phyloP scores from a whole-genome alignment of 2,113 vertebrate genomes.

The Eubucco bourcierii region DNA sequence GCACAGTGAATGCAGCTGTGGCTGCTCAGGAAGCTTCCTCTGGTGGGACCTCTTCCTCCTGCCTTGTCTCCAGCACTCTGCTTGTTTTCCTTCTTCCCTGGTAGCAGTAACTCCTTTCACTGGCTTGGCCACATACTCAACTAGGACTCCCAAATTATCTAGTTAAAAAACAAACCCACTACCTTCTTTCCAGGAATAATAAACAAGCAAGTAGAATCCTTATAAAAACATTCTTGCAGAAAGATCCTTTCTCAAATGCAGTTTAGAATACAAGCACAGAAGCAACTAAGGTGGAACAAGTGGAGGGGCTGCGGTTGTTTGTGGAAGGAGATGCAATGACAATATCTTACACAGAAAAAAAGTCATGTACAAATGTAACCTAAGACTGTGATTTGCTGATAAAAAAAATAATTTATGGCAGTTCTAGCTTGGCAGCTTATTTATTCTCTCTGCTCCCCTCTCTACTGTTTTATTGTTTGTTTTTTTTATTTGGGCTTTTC shows the following conservation, averaged over 20 bases:
- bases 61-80: not conserved
- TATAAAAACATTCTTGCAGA: not conserved
- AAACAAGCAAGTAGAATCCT: not conserved
- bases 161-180: not conserved
- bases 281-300: not conserved
- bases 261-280: not conserved
- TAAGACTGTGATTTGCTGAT: not conserved
- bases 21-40: not conserved
- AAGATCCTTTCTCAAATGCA: not conserved
- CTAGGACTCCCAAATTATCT: not conserved
- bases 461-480: not conserved
- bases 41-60: not conserved
- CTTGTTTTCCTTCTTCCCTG: rapidly evolving
- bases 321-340: not conserved
- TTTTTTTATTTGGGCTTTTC: not conserved
- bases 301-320: not conserved
- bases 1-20: not conserved
- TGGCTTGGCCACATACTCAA: not conserved
- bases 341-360: not conserved
- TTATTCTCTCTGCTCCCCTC: not conserved
- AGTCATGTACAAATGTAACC: not conserved
- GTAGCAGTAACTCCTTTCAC: not conserved
- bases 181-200: not conserved
- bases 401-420: not conserved
- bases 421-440: not conserved